Evolutionary conservation across 2,113 vertebrate species (phyloP), one percentile per base, ranked within the genome.

Genomic region (Anguilla rostrata): DNA sequence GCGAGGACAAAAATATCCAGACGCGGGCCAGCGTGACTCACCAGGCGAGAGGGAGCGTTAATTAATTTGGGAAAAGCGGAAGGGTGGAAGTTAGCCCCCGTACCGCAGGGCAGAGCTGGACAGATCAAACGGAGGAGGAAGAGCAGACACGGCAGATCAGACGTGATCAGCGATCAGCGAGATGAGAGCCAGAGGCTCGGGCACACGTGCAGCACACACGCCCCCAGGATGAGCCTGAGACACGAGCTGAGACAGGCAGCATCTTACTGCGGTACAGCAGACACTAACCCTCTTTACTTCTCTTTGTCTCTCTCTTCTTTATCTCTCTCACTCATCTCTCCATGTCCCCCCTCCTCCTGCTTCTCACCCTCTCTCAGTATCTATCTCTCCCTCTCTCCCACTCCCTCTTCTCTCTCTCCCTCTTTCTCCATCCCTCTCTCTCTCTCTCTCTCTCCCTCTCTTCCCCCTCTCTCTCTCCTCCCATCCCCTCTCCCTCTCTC

Each of bases 1-100:
- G 75, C 29, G 60, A 4, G 78, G 80, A 60, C 78, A 87, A 87
- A 88, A 88, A 88, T 88, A 86, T 41, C 40, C 18, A 5, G 41
- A 78, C 39, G 16, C 3, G 43, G 84, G 71, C 39, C 78, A 86
- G 86, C 34, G 82, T 87, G 87, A 85, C 83, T 88, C 87, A 83
- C 22, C 26, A 12, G 85, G n/a, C 43, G n/a, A 18, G 26, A 8
- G 43, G 26, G 60, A 22, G 81, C 79, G 43, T 78, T 87, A 41
- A 82, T 82, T 78, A 82, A 81, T 40, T 34, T 22, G 29, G 78
- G 7, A 79, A 66, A 79, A 88, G 87, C 83, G 81, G 43, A 83
- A 63, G 83, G 78, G 60, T 49, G 75, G 39, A 40, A 14, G 41
- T 57, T 39, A 12, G 12, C 49, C 12, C 49, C 11, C 49, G 12